Evolutionary conservation across 1,140 invertebrate species (phyloP).

Genomic region (Nephila pilipes): DNA sequence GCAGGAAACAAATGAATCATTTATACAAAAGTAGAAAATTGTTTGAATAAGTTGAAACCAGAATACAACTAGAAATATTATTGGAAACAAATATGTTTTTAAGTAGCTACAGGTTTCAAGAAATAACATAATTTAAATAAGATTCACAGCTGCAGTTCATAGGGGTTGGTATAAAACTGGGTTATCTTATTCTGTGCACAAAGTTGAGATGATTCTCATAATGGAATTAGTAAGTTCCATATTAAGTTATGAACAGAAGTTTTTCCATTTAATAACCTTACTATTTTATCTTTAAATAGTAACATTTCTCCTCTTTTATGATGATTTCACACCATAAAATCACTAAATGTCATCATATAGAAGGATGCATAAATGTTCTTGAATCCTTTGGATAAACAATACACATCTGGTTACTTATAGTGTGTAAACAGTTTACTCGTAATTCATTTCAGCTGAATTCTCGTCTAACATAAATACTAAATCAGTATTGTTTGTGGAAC

Average conservation of each 20-base stretch:
- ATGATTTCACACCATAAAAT: background rate
- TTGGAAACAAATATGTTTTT: background rate
- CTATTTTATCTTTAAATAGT: background rate
- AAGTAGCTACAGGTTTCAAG: background rate
- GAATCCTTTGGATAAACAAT: background rate
- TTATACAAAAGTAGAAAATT: background rate
- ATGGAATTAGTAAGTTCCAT: background rate
- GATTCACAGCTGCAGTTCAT: background rate
- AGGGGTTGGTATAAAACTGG: constrained; percentile 20
- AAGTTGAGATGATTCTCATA: background rate
- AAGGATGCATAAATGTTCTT: background rate
- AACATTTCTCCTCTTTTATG: background rate
- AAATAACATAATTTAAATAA: background rate
- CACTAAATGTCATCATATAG: background rate
- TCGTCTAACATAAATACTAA: constrained; percentile 31
- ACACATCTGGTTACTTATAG: background rate
- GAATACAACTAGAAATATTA: background rate
- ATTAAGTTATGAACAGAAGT: background rate
- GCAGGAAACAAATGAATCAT: background rate
- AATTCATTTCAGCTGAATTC: background rate
- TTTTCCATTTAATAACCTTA: background rate
- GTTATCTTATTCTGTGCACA: background rate
- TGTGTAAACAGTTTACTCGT: background rate
- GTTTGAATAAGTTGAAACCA: background rate
- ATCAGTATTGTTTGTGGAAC: background rate